These are phyloP conservation scores for Globodera rostochiensis DNA, from an alignment of 1,140 invertebrate genomes.

Conservation along the genomic window DNA sequence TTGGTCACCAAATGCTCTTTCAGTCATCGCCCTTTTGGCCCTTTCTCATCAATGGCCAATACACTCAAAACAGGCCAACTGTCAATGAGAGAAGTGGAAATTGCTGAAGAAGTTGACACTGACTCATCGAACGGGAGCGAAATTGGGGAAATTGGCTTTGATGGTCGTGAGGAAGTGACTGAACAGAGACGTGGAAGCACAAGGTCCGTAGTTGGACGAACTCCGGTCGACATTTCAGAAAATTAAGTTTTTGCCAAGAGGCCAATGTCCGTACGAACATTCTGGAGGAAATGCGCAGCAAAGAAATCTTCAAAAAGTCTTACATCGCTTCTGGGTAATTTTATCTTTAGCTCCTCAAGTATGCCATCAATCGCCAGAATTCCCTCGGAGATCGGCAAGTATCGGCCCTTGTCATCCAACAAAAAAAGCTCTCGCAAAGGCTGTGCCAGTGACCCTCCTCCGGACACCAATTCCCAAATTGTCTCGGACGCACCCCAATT, in stretches of 20 bases:
- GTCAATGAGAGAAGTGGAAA: not conserved
- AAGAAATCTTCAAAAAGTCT: slow-evolving; percentile 13
- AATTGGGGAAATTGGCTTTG: not conserved
- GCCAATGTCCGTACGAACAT: not conserved
- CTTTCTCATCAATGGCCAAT: not conserved
- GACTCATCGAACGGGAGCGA: slow-evolving; percentile 8
- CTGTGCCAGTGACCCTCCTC: slow-evolving; percentile 12
- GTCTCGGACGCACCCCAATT: not conserved
- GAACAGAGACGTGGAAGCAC: not conserved
- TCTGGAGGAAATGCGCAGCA: slow-evolving; percentile 16
- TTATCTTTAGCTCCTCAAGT: not conserved
- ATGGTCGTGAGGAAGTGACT: not conserved
- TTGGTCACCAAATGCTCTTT: not conserved
- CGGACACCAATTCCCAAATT: not conserved
- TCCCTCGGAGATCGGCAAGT: slow-evolving; percentile 9
- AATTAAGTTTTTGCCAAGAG: not conserved
- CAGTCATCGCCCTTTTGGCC: slow-evolving; percentile 3
- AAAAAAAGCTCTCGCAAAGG: not conserved
- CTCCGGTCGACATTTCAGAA: too few species aligned
- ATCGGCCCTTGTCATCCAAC: not conserved
- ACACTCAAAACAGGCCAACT: not conserved
- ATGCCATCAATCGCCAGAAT: not conserved
- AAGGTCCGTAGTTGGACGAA: too few species aligned
- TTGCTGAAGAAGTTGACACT: slow-evolving; percentile 2
- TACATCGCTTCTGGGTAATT: not conserved